Base-by-base conservation (phyloP, 1,140 invertebrate species). In the Brachionus rubens region DNA sequence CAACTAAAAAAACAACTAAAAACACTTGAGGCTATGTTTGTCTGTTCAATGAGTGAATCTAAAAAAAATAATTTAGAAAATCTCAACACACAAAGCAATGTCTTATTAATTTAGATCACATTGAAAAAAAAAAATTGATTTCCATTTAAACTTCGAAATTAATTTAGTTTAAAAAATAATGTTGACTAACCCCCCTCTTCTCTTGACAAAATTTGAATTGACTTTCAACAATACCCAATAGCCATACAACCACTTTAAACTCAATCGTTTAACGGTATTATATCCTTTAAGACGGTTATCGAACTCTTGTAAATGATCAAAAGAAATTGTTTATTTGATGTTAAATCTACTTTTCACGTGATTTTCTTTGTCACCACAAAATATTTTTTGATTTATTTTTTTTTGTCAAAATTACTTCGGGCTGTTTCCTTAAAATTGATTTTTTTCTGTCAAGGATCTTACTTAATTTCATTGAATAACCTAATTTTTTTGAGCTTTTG, bases 1-100 rank as follows among this genome's bases (percentile, higher is more conserved):
- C 33, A 36, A n/a, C n/a, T n/a, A 36, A 59, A 59, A 33, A 33
- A 33, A 33, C 54, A 59, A 59, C 36, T 16, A 56, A 36, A 59
- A 33, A 16, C 54, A 33, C 54, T n/a, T n/a, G 10, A 33, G 54
- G 28, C 14, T n/a, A 14, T 36, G 30, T 19, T 59, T 59, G 54
- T 59, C 54, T 59, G 36, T 59, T 59, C 54, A 36, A 33, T 59
- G 21, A 56, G n/a, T 56, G 33, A 36, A 36, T 36, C 33, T 36
- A 9, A 36, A 36, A 36, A 36, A 36, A 5, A 5, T 36, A 5
- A 5, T 36, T 36, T 36, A 5, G 4, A 36, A 36, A 36, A 36
- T 36, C 33, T 36, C 33, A 5, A 5, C 33, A 5, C 33, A 5
- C 9, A 36, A 36, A 36, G n/a, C n/a, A n/a, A n/a, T n/a, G n/a